Percentiles rank a stretch among this genome's conserved stretches.
Evolutionary conservation across 1,140 invertebrate species (phyloP).

Genomic region (Octopus sinensis): DNA sequence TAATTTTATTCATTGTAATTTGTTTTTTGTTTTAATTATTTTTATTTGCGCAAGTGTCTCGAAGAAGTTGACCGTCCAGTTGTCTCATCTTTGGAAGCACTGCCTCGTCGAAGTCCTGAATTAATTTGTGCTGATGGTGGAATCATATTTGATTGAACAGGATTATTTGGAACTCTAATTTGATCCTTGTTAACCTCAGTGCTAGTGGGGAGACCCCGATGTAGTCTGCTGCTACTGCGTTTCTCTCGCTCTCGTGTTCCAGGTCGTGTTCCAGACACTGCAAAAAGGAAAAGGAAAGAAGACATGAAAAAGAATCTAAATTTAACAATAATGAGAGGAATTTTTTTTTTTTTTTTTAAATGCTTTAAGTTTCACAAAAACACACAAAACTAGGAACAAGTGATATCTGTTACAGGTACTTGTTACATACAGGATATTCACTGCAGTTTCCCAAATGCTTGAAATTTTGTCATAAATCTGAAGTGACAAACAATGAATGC

Average conservation of each 20-base stretch:
- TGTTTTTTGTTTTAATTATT: too few species aligned
- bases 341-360: too few species aligned
- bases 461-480: too few species aligned
- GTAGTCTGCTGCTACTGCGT: slow-evolving; percentile 49
- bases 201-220: slow-evolving; percentile 49
- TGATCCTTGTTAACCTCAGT: slow-evolving; percentile 40
- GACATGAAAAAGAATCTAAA: background rate
- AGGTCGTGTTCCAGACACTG: slow-evolving; percentile 51
- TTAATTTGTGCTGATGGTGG: slow-evolving; percentile 29
- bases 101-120: slow-evolving; percentile 46
- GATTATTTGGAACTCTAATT: slow-evolving; percentile 41
- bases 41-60: slow-evolving; percentile 46
- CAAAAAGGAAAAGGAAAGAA: slow-evolving; percentile 16
- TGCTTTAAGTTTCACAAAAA: too few species aligned
- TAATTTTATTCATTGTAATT: too few species aligned
- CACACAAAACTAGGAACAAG: too few species aligned
- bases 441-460: too few species aligned
- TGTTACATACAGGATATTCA: too few species aligned
- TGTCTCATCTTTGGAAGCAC: slow-evolving; percentile 51
- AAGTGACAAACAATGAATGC: too few species aligned
- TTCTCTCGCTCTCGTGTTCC: slow-evolving; percentile 52
- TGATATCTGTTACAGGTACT: too few species aligned
- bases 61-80: slow-evolving; percentile 45
- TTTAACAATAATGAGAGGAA: too few species aligned
- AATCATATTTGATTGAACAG: slow-evolving; percentile 39